Percentiles rank a stretch among this genome's conserved stretches.
Conservation (phyloP, 1,140 invertebrate species). For the Diachasmimorpha longicaudata region DNA sequence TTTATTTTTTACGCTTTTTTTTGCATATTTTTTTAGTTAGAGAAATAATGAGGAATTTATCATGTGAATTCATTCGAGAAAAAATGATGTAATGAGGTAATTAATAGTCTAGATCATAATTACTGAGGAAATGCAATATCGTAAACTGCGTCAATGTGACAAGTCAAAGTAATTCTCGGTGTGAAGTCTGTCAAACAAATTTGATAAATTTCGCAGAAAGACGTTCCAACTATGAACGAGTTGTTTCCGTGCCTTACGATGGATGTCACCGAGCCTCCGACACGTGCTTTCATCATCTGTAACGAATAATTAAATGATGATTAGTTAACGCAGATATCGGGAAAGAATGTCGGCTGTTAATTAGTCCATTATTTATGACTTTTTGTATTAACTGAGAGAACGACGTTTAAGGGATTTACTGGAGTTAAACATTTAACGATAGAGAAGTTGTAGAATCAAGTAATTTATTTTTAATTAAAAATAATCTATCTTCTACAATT, state of each 20-base stretch:
- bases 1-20: too few relatives aligned
- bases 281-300: slow-evolving; percentile 62
- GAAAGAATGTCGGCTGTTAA: neutral
- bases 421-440: too few relatives aligned
- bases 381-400: too few relatives aligned
- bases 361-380: too few relatives aligned
- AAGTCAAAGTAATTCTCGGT: slow-evolving; percentile 76
- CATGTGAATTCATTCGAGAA: too few relatives aligned
- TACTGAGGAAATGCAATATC: slow-evolving; percentile 85
- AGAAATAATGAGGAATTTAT: too few relatives aligned
- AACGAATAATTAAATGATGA: slow-evolving; percentile 37
- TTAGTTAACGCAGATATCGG: neutral
- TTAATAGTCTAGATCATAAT: slow-evolving; percentile 38
- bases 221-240: slow-evolving; percentile 74
- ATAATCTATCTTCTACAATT: too few relatives aligned
- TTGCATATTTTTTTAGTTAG: too few relatives aligned
- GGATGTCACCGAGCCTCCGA: slow-evolving; percentile 71
- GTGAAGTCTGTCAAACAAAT: slow-evolving; percentile 76
- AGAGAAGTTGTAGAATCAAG: too few relatives aligned
- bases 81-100: too few relatives aligned
- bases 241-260: slow-evolving; percentile 66
- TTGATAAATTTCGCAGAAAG: slow-evolving; percentile 81
- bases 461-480: too few relatives aligned
- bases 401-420: too few relatives aligned
- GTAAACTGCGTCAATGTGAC: slow-evolving; percentile 80